These are phyloP conservation scores for Pseudonaja textilis DNA, from an alignment of 2,113 vertebrate species.

Conservation along the genomic window DNA sequence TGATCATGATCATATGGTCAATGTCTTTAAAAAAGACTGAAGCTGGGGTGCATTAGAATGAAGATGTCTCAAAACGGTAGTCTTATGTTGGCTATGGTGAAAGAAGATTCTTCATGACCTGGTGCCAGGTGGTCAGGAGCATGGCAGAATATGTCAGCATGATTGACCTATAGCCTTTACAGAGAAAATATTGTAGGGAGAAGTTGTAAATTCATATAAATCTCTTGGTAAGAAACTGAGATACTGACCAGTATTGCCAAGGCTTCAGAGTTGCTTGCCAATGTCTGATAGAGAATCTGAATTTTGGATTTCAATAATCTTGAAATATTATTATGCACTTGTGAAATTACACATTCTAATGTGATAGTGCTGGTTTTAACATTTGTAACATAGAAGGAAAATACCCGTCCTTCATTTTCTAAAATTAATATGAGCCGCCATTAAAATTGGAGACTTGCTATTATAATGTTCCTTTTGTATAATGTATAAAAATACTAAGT, in stretches of 20 bases:
- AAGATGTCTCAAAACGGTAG: slow-evolving; percentile 39
- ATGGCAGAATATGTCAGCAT: background rate
- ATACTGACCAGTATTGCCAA: background rate
- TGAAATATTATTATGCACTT: background rate
- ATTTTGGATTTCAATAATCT: background rate
- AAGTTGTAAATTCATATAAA: slow-evolving; percentile 11
- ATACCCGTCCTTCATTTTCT: background rate
- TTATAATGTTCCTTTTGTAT: background rate
- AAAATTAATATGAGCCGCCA: background rate
- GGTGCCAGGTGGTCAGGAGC: background rate
- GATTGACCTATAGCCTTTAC: background rate
- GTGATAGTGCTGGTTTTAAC: slow-evolving; percentile 2
- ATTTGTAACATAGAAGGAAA: background rate
- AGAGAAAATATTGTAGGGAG: slow-evolving; percentile 18
- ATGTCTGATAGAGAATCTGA: background rate
- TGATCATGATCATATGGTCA: slow-evolving; percentile 86
- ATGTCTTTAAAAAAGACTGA: slow-evolving; percentile 72
- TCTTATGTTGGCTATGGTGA: slow-evolving; percentile 31
- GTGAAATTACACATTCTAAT: background rate
- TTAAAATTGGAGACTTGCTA: background rate
- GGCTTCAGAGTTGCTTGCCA: background rate
- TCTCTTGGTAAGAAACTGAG: background rate
- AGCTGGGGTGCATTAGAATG: slow-evolving; percentile 46
- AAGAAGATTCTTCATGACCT: slow-evolving; percentile 27
- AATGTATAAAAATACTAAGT: background rate